phyloP scores from a whole-genome alignment of 2,888 invertebrate genomes.

The Pyralis farinalis region DNA sequence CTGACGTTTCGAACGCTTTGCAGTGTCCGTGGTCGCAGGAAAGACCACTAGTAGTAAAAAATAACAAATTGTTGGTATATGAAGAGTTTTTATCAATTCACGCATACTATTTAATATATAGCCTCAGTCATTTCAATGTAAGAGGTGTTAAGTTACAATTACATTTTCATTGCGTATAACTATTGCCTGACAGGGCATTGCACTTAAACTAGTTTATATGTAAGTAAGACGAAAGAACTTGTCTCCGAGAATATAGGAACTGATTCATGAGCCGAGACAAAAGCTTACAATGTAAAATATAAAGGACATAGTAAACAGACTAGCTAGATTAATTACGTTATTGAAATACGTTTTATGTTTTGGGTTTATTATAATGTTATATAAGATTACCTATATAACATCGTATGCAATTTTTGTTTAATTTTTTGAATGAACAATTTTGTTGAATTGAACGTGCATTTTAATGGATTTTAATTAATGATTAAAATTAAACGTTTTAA shows the following conservation, averaged over 20 bases:
- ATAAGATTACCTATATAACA: too few species aligned
- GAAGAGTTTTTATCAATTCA: too few species aligned
- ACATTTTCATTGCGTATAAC: conserved; percentile 4
- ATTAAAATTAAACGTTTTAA: too few species aligned
- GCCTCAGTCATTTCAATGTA: background rate
- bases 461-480: too few species aligned
- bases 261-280: conserved; percentile 1
- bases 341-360: background rate
- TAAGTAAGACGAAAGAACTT: conserved; percentile 9
- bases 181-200: conserved; percentile 8
- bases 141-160: conserved; percentile 1
- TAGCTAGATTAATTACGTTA: background rate
- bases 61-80: too few species aligned
- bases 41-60: too few species aligned
- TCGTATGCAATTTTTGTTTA: too few species aligned
- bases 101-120: background rate
- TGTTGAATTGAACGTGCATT: too few species aligned
- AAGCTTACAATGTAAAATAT: conserved; percentile 1
- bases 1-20: too few species aligned
- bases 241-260: conserved; percentile 7
- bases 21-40: too few species aligned
- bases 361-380: too few species aligned
- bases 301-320: background rate
- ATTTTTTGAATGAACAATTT: too few species aligned
- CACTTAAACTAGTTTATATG: conserved; percentile 11